Percentiles rank a stretch among this genome's conserved stretches.
Conservation (phyloP, 92 coral and sea anemone species). For the Epizoanthus fatuus region DNA sequence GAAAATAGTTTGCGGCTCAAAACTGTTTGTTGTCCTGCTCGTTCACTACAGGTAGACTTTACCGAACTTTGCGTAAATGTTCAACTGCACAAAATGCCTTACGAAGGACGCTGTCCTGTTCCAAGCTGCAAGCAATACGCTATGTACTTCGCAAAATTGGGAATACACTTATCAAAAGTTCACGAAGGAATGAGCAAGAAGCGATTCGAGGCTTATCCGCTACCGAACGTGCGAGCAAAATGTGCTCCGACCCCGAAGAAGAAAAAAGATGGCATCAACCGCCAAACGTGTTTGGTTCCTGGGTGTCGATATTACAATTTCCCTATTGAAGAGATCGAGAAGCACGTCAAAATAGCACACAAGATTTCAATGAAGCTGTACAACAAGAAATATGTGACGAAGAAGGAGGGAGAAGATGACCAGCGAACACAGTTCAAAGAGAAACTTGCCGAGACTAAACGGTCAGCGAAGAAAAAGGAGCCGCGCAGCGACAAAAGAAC, state of each 20-base stretch:
- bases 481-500: background rate
- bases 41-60: no score
- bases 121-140: conserved; percentile 27
- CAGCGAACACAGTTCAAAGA: background rate
- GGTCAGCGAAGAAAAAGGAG: background rate
- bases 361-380: conserved; percentile 3
- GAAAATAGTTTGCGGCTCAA: no score
- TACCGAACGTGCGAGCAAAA: conserved; percentile 16
- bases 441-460: background rate
- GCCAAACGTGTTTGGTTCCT: conserved; percentile 5
- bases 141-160: background rate
- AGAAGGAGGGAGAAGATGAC: background rate
- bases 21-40: no score
- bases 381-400: conserved; percentile 15
- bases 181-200: background rate
- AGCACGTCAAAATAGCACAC: conserved; percentile 9
- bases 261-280: background rate
- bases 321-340: background rate
- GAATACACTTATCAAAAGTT: background rate
- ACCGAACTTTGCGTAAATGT: no score
- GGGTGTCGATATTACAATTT: conserved; percentile 15
- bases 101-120: conserved; percentile 4
- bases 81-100: conserved; percentile 6
- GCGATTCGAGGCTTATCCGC: background rate
- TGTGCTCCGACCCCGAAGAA: conserved; percentile 6